phyloP scores from a whole-genome alignment of 2,888 invertebrate species.

The Dynastes tityus region DNA sequence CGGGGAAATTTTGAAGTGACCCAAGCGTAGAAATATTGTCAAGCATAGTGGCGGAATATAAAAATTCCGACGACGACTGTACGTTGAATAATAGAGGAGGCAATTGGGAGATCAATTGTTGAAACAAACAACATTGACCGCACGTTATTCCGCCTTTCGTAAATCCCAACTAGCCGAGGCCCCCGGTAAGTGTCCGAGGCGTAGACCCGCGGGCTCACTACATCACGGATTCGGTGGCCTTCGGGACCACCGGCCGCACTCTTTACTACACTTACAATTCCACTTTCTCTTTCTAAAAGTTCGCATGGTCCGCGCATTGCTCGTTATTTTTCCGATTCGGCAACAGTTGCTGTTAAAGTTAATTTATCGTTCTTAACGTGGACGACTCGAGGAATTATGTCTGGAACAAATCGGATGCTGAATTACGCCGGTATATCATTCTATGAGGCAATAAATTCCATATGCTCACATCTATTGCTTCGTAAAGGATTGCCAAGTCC shows the following conservation, averaged over 20 bases:
- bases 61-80: conserved; percentile 58
- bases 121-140: conserved; percentile 65
- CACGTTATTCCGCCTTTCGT: conserved; percentile 63
- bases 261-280: conserved; percentile 61
- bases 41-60: conserved; percentile 62
- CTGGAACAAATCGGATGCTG: conserved; percentile 2
- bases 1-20: conserved; percentile 62
- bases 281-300: conserved; percentile 61
- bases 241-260: conserved; percentile 53
- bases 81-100: conserved; percentile 63
- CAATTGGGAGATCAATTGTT: conserved; percentile 65
- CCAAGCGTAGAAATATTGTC: conserved; percentile 62
- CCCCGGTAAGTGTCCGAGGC: conserved; percentile 63
- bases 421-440: neutral
- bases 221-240: conserved; percentile 58
- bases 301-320: conserved; percentile 50
- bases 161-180: conserved; percentile 65
- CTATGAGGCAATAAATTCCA: conserved; percentile 1
- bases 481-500: neutral
- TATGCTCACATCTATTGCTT: conserved; percentile 1
- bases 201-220: conserved; percentile 65
- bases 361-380: conserved; percentile 61
- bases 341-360: conserved; percentile 58
- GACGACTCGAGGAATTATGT: conserved; percentile 35
- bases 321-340: conserved; percentile 42